Evolutionary conservation across 2,113 vertebrate species (phyloP), one percentile per base, ranked within the genome.

Genomic region (Corapipo altera): DNA sequence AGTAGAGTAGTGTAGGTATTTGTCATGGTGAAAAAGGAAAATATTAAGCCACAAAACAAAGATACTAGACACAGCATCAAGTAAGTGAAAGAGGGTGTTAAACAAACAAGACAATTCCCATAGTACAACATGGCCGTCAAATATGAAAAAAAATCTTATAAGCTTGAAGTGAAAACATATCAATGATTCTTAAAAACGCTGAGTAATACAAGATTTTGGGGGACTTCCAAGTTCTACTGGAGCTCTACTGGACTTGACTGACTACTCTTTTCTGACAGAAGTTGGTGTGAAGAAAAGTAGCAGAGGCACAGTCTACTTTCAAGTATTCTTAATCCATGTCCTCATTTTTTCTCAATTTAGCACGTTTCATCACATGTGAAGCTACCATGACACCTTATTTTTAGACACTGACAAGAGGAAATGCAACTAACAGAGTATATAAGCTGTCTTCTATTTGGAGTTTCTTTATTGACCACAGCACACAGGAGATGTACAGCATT

Each of bases 191-290:
- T 46, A 35, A 83, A 80, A 51, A 46, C 71, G 2, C 1, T 16
- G 3, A 85, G 3, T 41, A 66, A 69, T n/a, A 14, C 3, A 89
- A 64, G 6, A 13, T 20, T 39, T 43, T n/a, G 3, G 7, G 13
- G 17, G 71, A 58, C 26, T 59, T 91, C 9, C 21, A 73, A 11
- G 23, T 3, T 41, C 16, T 48, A 1, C 8, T 65, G 9, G 28
- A 61, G 15, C 3, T 26, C 9, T 54, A 2, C 6, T 30, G 20
- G 7, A 44, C 23, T 39, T 8, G 2, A 8, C 5, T 3, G 4
- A 13, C 37, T 66, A n/a, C 13, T 57, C 3, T 78, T 74, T 20
- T 35, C 57, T 62, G 37, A 52, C 8, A 76, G 32, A 41, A 20
- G 1, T 4, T 44, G 14, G 1, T 8, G 39, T 37, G 22, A 88